Evolutionary conservation across 2,797 vertebrate genomes (phyloP).

Genomic region (Notamacropus eugenii): DNA sequence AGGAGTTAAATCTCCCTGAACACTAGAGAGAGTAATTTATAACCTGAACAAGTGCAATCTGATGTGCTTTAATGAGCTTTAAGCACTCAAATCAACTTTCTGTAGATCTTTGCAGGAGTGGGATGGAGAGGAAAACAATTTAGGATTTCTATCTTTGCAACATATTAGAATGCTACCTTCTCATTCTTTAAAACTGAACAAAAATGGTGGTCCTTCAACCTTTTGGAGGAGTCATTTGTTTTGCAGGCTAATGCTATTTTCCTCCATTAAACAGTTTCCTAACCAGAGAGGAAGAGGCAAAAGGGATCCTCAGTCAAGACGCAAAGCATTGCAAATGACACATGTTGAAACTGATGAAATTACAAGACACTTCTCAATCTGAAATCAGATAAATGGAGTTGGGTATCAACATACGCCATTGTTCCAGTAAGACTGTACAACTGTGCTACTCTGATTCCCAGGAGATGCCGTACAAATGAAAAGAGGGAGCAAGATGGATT

Average conservation of each 20-base stretch:
- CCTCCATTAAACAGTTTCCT: constrained; percentile 71
- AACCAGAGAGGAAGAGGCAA: constrained; percentile 65
- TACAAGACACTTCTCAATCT: constrained; percentile 44
- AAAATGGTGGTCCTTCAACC: constrained; percentile 64
- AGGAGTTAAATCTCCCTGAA: constrained; percentile 59
- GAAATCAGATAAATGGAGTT: constrained; percentile 57
- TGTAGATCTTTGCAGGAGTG: constrained; percentile 53
- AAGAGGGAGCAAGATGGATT: neutral
- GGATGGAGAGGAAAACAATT: constrained; percentile 40
- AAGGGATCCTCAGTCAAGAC: constrained; percentile 70
- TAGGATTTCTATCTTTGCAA: constrained; percentile 56
- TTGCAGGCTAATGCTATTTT: constrained; percentile 74
- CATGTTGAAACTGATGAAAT: constrained; percentile 58
- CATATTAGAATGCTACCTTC: neutral
- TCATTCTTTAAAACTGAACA: constrained; percentile 70
- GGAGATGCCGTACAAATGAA: neutral
- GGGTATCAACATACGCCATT: constrained; percentile 60
- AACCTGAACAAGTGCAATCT: constrained; percentile 65
- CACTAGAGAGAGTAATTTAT: constrained; percentile 60
- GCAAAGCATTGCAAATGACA: constrained; percentile 64
- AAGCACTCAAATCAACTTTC: constrained; percentile 67
- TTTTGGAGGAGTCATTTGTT: constrained; percentile 79
- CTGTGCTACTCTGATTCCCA: constrained; percentile 35
- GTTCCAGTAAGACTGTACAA: constrained; percentile 44
- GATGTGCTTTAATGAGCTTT: constrained; percentile 69